Conservation (phyloP, 2,888 invertebrate species). For the Monoplex corrugatus region DNA sequence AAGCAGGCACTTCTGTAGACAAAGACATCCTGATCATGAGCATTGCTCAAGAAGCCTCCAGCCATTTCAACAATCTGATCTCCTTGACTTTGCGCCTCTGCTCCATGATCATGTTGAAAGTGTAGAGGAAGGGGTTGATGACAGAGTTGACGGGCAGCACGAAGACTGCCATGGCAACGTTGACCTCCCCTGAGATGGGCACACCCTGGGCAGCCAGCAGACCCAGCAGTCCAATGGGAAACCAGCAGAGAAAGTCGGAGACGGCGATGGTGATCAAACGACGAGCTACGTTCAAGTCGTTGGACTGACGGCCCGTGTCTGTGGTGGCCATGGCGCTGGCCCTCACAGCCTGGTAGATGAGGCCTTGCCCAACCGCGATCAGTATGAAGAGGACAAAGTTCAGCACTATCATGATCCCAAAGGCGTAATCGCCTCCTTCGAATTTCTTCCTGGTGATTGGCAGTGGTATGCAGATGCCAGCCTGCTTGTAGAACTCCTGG, state of each 20-base stretch:
- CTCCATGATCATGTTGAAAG: slow-evolving; percentile 10
- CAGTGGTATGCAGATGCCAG: slow-evolving; percentile 11
- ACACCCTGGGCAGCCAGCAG: slow-evolving; percentile 7
- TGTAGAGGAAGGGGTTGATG: slow-evolving; percentile 32
- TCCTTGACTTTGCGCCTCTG: neutral
- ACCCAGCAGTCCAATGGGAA: neutral
- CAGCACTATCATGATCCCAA: slow-evolving; percentile 15
- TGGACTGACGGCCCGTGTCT: neutral
- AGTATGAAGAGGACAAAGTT: slow-evolving; percentile 20
- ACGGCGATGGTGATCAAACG: slow-evolving; percentile 8
- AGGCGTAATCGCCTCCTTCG: neutral
- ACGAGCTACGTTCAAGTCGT: neutral
- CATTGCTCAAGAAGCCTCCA: neutral
- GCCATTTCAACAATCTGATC: slow-evolving; percentile 3
- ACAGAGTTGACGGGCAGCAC: slow-evolving; percentile 9
- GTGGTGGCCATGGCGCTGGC: neutral
- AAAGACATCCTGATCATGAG: no score
- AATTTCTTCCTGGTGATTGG: neutral
- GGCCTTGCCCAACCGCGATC: neutral
- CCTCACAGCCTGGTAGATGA: neutral
- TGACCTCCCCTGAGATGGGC: slow-evolving; percentile 14
- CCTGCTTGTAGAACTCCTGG: slow-evolving; percentile 30
- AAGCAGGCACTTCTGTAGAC: no score
- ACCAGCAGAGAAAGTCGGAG: slow-evolving; percentile 13
- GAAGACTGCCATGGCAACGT: slow-evolving; percentile 6